Percentiles rank a stretch among this genome's conserved stretches.
Evolutionary conservation across 2,797 vertebrate species (phyloP).

Genomic region (Muscicapa comitata): DNA sequence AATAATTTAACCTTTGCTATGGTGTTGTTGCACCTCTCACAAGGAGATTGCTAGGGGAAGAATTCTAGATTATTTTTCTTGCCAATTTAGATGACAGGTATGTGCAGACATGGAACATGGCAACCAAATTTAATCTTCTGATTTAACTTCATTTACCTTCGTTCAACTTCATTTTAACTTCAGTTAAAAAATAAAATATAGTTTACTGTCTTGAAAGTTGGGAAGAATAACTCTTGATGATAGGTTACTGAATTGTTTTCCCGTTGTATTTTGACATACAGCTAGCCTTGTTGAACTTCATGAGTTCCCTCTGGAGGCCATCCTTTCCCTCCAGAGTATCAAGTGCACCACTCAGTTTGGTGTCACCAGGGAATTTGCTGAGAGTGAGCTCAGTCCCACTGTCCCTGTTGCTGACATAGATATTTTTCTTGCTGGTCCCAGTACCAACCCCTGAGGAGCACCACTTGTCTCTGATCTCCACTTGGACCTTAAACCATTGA

Average conservation of each 20-base stretch:
- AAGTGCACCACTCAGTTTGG: neutral
- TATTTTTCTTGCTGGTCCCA: neutral
- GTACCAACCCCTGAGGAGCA: fast-evolving
- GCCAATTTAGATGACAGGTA: neutral
- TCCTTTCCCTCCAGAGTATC: neutral
- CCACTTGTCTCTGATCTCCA: neutral
- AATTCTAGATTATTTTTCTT: neutral
- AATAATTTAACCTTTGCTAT: neutral
- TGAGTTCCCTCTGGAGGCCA: neutral
- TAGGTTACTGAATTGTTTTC: neutral
- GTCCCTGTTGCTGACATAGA: fast-evolving
- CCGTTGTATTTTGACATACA: neutral
- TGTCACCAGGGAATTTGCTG: neutral
- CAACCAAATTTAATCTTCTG: neutral
- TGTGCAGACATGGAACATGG: neutral
- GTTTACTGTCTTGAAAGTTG: neutral
- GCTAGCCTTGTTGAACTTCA: neutral
- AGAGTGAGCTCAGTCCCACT: neutral
- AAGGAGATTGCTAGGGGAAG: neutral
- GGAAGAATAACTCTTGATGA: neutral
- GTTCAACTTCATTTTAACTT: neutral
- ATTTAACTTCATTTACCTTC: neutral
- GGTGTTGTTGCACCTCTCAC: neutral
- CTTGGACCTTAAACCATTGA: neutral
- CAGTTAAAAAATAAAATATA: neutral